A percentile compares a stretch with the other conserved stretches of the same genome.
phyloP scores from a whole-genome alignment of 2,888 invertebrate species.

The Pegoplata infirma region DNA sequence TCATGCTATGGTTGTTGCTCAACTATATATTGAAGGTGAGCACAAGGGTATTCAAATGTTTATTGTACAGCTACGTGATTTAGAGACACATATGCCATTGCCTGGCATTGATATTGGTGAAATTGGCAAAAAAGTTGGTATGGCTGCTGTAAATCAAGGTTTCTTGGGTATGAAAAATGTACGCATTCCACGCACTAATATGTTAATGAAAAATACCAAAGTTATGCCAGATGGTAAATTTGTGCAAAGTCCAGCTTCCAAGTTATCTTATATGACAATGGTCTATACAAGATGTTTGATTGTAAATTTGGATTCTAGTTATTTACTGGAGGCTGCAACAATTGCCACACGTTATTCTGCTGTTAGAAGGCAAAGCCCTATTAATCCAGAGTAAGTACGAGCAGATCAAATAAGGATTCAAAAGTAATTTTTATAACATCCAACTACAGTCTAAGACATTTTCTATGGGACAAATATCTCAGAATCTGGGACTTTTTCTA shows the following conservation, averaged over 20 bases:
- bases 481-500: too few species aligned
- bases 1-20: slow-evolving; percentile 93
- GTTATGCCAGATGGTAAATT: slow-evolving; percentile 94
- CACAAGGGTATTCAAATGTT: slow-evolving; percentile 94
- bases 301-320: slow-evolving; percentile 85
- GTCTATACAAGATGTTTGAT: slow-evolving; percentile 92
- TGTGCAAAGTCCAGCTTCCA: slow-evolving; percentile 87
- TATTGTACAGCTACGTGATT: slow-evolving; percentile 91
- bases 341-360: slow-evolving; percentile 94
- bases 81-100: slow-evolving; percentile 90
- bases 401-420: too few species aligned
- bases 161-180: slow-evolving; percentile 91
- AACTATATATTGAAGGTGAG: slow-evolving; percentile 88
- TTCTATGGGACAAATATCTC: too few species aligned
- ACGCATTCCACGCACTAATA: slow-evolving; percentile 89
- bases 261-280: slow-evolving; percentile 90
- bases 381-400: slow-evolving; percentile 85
- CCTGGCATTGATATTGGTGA: slow-evolving; percentile 94
- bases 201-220: slow-evolving; percentile 95
- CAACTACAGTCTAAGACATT: too few species aligned
- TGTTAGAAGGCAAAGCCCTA: slow-evolving; percentile 91
- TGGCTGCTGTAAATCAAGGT: slow-evolving; percentile 94
- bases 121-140: slow-evolving; percentile 94
- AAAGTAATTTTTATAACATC: too few species aligned
- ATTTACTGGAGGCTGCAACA: slow-evolving; percentile 88